Evolutionary conservation across 2,797 vertebrate species (phyloP).

Genomic region (Lates japonicus): DNA sequence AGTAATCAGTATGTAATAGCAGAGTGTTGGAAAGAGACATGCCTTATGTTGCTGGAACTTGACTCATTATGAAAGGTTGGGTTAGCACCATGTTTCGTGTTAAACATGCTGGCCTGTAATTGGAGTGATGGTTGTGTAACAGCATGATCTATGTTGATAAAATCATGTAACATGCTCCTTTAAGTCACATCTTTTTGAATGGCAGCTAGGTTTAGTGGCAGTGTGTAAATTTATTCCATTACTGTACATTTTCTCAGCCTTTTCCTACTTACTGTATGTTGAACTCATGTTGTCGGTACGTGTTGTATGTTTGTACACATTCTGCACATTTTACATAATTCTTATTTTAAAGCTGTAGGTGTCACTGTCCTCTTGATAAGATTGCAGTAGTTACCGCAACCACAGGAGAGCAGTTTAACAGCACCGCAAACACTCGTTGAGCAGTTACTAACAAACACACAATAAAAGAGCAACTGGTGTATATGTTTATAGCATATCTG

Average conservation of each 20-base stretch:
- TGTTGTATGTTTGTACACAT: not conserved
- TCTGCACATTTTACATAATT: not conserved
- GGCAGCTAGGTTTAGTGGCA: not conserved
- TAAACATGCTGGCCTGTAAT: not conserved
- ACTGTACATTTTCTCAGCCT: not conserved
- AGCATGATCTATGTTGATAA: slow-evolving; percentile 15
- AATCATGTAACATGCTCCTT: not conserved
- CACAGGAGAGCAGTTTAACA: not conserved
- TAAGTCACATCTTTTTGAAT: not conserved
- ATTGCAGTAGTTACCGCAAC: not conserved
- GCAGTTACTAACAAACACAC: not conserved
- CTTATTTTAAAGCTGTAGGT: not conserved
- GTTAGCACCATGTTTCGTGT: not conserved
- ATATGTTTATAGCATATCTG: too few relatives aligned
- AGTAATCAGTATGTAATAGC: slow-evolving; percentile 61
- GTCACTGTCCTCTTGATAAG: not conserved
- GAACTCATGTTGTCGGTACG: not conserved
- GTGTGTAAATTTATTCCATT: not conserved
- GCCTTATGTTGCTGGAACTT: not conserved
- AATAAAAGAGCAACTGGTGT: not conserved
- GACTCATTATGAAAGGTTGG: slow-evolving; percentile 27
- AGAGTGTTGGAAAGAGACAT: slow-evolving; percentile 27
- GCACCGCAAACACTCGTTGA: not conserved
- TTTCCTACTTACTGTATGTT: not conserved
- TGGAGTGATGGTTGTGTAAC: slow-evolving; percentile 22